Evolutionary conservation across 2,113 vertebrate genomes (phyloP).

Genomic region (Charadrius vociferus): DNA sequence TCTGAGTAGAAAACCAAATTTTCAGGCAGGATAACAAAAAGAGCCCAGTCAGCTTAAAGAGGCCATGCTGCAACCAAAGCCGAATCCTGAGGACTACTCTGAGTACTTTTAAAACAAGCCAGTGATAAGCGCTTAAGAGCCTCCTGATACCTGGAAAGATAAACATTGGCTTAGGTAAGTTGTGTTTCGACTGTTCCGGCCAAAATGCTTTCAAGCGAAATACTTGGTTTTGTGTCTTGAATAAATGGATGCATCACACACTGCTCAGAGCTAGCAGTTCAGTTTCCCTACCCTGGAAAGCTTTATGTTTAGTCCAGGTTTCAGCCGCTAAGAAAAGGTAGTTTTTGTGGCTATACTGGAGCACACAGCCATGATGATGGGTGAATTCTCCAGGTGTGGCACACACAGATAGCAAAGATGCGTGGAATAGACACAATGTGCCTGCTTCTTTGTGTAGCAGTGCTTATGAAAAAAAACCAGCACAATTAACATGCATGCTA

Average conservation of each 20-base stretch:
- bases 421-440: background rate
- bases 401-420: background rate
- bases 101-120: background rate
- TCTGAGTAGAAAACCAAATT: background rate
- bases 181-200: background rate
- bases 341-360: background rate
- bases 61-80: background rate
- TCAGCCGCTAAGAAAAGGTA: background rate
- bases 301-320: background rate
- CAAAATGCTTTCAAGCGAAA: background rate
- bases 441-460: background rate
- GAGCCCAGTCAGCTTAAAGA: background rate
- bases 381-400: background rate
- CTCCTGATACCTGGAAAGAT: background rate
- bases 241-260: background rate
- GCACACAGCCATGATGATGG: background rate
- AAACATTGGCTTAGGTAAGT: background rate
- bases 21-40: background rate
- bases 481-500: rapidly evolving
- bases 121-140: background rate
- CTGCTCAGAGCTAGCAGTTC: background rate
- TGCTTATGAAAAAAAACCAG: background rate
- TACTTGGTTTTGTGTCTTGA: background rate
- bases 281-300: background rate
- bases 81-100: background rate